Percentiles rank a stretch among this genome's conserved stretches.
phyloP scores from a whole-genome alignment of 2,113 vertebrate genomes.

The Perca flavescens region DNA sequence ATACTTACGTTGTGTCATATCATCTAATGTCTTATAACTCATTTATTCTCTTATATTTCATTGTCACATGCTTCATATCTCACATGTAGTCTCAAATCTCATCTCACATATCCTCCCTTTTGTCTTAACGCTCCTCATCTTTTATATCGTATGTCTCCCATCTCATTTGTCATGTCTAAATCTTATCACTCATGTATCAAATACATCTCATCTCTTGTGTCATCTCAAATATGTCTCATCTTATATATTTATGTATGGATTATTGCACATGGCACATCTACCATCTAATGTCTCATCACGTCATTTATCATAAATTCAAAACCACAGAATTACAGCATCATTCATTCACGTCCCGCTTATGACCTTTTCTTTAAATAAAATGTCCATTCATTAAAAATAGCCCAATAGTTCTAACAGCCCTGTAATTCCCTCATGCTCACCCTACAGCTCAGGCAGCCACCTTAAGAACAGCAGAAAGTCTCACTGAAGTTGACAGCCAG shows the following conservation, averaged over 20 bases:
- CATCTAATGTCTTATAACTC: background rate
- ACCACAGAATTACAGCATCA: background rate
- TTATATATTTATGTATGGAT: background rate
- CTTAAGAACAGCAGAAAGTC: background rate
- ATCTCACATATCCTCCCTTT: background rate
- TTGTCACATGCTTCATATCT: no score
- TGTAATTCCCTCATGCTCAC: conserved; percentile 18
- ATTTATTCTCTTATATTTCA: no score
- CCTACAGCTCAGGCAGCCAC: conserved; percentile 3
- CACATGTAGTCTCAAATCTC: background rate
- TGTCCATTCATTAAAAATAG: conserved; percentile 10
- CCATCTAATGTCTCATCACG: background rate
- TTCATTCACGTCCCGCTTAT: background rate
- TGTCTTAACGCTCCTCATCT: background rate
- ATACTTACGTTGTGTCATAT: background rate
- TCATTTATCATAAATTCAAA: background rate
- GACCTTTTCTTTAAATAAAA: conserved; percentile 17
- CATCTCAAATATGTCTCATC: background rate
- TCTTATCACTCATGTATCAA: no score
- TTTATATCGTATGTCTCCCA: background rate
- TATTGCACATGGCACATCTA: background rate
- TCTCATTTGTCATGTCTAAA: no score
- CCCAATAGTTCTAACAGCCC: background rate
- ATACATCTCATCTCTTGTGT: background rate
- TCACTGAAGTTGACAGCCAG: conserved; percentile 44